phyloP scores from a whole-genome alignment of 2,888 invertebrate genomes.

The Volucella bombylans region DNA sequence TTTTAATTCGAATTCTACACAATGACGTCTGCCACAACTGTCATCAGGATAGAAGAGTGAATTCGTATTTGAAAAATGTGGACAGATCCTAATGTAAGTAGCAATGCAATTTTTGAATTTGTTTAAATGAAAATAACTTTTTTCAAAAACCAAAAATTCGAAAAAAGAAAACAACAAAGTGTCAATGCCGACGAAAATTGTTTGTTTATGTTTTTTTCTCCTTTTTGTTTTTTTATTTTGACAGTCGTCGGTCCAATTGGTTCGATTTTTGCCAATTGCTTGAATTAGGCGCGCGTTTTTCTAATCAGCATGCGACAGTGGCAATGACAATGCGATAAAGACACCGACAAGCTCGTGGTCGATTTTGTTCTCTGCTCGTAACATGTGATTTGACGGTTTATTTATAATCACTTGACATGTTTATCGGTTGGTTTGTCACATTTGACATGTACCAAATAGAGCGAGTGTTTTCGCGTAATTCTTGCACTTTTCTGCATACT shows the following conservation, averaged over 20 bases:
- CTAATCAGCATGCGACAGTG: slow-evolving; percentile 41
- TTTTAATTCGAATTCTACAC: slow-evolving; percentile 58
- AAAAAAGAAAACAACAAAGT: not conserved
- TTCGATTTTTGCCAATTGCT: slow-evolving; percentile 28
- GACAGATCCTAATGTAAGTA: slow-evolving; percentile 74
- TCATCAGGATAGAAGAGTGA: slow-evolving; percentile 73
- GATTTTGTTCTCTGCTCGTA: not conserved
- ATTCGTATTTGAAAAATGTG: slow-evolving; percentile 71
- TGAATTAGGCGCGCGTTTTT: slow-evolving; percentile 61
- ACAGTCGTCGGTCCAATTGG: slow-evolving; percentile 11
- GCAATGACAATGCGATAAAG: not conserved
- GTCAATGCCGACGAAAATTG: slow-evolving; percentile 1
- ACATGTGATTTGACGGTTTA: not conserved
- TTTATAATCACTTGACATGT: slow-evolving; percentile 26
- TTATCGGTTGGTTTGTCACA: slow-evolving; percentile 23
- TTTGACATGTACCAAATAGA: slow-evolving; percentile 15
- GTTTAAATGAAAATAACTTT: not conserved
- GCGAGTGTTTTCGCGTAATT: not conserved
- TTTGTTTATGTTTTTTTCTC: slow-evolving; percentile 36
- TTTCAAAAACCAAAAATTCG: not conserved
- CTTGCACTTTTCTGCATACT: slow-evolving; percentile 16
- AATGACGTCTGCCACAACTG: slow-evolving; percentile 69
- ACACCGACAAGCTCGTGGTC: not conserved
- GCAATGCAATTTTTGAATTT: not conserved
- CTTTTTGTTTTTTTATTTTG: no score